Base-by-base conservation (phyloP, 2,888 invertebrate genomes). In the Ophion costatus region DNA sequence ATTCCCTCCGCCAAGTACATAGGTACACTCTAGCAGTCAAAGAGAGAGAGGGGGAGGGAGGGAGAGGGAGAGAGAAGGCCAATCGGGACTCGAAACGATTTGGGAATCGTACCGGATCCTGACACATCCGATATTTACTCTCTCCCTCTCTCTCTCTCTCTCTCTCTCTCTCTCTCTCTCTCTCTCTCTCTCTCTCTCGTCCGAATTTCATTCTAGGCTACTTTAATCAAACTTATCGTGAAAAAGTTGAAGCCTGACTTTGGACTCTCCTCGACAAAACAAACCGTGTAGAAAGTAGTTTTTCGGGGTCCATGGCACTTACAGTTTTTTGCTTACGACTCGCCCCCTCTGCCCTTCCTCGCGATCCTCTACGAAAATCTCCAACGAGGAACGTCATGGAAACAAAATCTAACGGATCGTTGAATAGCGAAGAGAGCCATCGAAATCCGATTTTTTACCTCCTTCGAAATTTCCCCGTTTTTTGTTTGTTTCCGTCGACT, bases 171-270 rank as follows among this genome's bases (percentile, higher is more conserved):
- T 70, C 57, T 69, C 33, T 9, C 29, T 14, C 56, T 10, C 56
- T n/a, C 56, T 29, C 69, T 17, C 51, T 51, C 33, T 29, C 70
- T 73, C 75, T 74, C 74, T 51, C 51, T n/a, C 33, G 22, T 74
- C 61, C 69, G 75, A 80, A 80, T 80, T 80, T 75, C 74, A 75
- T 80, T 80, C 75, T 33, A 75, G 74, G 80, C 61, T 74, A 80
- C 64, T 80, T 69, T 61, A 80, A 80, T 80, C 80, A 80, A 80
- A 74, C 45, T 75, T 80, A 80, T 80, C 69, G 73, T 66, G 61
- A 75, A 80, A 78, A 73, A 80, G 57, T 42, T 42, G 22, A 67
- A 61, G 61, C 11, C 74, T 61, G 59, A 33, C 29, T 69, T 67
- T 80, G 51, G 69, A 78, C 78, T 78, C 56, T 29, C 69, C 45